phyloP scores from a whole-genome alignment of 2,888 invertebrate genomes.

The Eumerus sabulonum region DNA sequence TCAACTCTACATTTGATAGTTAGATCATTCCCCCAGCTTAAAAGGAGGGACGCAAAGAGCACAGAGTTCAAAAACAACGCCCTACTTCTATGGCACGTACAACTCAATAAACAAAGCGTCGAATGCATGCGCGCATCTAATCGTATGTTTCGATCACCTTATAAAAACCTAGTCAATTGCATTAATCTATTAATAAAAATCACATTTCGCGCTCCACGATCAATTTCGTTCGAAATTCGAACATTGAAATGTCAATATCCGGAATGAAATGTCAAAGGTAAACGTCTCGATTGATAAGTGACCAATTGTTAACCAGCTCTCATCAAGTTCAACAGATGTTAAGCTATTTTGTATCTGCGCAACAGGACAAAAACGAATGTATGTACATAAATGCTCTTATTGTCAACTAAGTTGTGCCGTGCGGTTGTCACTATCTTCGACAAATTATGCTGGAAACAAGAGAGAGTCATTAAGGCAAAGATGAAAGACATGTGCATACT shows the following conservation, averaged over 20 bases:
- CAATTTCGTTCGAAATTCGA: too few relatives aligned
- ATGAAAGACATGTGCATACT: conserved; percentile 1
- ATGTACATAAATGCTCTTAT: too few relatives aligned
- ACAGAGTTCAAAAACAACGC: background rate
- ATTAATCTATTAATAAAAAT: background rate
- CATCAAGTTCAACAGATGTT: conserved; percentile 16
- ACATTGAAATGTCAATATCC: conserved; percentile 6
- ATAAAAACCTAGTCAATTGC: too few relatives aligned
- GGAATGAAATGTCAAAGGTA: conserved; percentile 13
- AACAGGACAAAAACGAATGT: too few relatives aligned
- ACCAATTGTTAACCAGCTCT: background rate
- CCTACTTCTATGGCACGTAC: background rate
- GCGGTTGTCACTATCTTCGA: too few relatives aligned
- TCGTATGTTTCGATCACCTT: background rate
- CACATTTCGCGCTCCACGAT: background rate
- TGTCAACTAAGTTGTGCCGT: too few relatives aligned
- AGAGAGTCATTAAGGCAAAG: conserved; percentile 7
- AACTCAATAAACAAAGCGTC: background rate
- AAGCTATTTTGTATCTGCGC: background rate
- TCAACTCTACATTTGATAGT: conserved; percentile 8
- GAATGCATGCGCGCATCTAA: background rate
- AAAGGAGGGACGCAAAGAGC: background rate
- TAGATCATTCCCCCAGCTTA: background rate
- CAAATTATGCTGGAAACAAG: conserved; percentile 11
- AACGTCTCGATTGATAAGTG: background rate